Evolutionary conservation across 2,797 vertebrate genomes (phyloP), one percentile per base, ranked within the genome.

Genomic region (Chelidonichthys spinosus): DNA sequence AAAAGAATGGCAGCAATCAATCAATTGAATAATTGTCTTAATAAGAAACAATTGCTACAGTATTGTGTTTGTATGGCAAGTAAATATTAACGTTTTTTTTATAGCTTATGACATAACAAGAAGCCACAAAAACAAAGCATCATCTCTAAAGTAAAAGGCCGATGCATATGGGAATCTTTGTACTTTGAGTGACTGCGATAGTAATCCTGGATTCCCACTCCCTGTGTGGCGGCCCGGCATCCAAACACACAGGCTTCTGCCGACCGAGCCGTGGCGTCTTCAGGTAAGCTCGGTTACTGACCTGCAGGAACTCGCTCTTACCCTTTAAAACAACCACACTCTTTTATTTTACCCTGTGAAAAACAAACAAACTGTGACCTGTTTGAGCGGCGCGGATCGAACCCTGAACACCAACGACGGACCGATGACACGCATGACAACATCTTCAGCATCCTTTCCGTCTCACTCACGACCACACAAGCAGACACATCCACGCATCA

Each of bases 51-150:
- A 94, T 94, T 95, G 95, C 95, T 96, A 96, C 95, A 96, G 95
- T 96, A 95, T 95, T 65, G 95, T 96, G 95, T 96, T 95, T 95
- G 93, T 95, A 96, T 96, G 95, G 95, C 95, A 95, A 96, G 94
- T 93, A 94, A 94, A 93, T 94, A 93, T 90, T 88, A 71, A 89
- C 88, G 92, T 90, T 93, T 25, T 25, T 25, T 90, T 93, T 90
- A 94, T 93, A 94, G 93, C 93, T 93, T 90, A 93, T 94, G 90
- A 93, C 85, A 86, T 79, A 93, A 94, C 83, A 81, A 89, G 87
- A 94, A 94, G 89, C 90, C 91, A 93, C 90, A 92, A 90, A 93
- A 94, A 92, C 85, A 93, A 92, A 92, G 79, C 74, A 87, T 92
- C 83, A 83, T 86, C 87, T 84, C 89, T 32, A 90, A 93, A 87